These are phyloP conservation scores for Helogale parvula DNA, from an alignment of 2,113 vertebrate genomes.

Conservation along the genomic window DNA sequence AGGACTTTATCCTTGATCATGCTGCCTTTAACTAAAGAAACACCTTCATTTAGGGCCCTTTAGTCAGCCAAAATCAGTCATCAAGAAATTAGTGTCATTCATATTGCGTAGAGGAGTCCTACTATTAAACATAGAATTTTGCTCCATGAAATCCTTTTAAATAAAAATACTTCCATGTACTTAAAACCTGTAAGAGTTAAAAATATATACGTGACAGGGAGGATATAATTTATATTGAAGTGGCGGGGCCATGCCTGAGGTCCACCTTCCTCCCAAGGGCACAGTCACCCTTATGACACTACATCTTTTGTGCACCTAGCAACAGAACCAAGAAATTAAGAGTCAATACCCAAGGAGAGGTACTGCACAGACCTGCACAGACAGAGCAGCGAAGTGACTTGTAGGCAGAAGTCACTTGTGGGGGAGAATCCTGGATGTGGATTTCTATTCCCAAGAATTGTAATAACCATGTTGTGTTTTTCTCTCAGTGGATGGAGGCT, in stretches of 20 bases:
- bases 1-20: conserved; percentile 10
- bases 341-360: neutral
- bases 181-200: conserved; percentile 49
- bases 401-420: neutral
- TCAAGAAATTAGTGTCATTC: neutral
- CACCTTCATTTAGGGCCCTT: neutral
- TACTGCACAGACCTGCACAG: neutral
- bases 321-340: neutral
- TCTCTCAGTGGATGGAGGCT: neutral
- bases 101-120: neutral
- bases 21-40: conserved; percentile 18
- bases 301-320: neutral
- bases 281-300: neutral
- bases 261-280: neutral
- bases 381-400: neutral
- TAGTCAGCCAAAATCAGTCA: neutral
- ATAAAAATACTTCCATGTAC: neutral
- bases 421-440: neutral
- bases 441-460: neutral
- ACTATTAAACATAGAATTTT: conserved; percentile 43
- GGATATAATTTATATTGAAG: neutral
- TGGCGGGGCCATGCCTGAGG: neutral
- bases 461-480: neutral
- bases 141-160: neutral
- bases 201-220: conserved; percentile 36